These are phyloP conservation scores for silkworm (Bombyx mori) DNA, from an alignment of 1,140 invertebrate genomes.

Conservation along the genomic window DNA sequence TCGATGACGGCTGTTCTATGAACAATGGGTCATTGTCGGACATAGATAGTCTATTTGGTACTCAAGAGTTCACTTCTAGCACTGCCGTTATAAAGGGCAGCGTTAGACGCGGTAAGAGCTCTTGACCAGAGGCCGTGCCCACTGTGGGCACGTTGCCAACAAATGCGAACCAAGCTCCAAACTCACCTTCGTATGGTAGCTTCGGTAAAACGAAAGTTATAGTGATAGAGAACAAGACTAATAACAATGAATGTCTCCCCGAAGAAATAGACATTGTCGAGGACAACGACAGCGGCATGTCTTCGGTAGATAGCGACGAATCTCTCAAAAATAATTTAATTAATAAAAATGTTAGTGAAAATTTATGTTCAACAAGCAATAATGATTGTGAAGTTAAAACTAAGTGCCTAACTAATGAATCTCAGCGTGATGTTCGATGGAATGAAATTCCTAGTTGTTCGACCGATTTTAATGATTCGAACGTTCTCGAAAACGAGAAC, in stretches of 20 bases:
- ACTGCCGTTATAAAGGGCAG: slow-evolving; percentile 47
- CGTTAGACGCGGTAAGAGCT: slow-evolving; percentile 30
- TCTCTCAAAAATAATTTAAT: slow-evolving; percentile 36
- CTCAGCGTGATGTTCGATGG: slow-evolving; percentile 46
- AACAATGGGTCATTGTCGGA: slow-evolving; percentile 44
- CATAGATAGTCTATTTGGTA: slow-evolving; percentile 41
- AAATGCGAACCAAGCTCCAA: slow-evolving; percentile 19
- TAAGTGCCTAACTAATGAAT: slow-evolving; percentile 60
- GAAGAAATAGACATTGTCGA: slow-evolving; percentile 17
- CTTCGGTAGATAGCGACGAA: slow-evolving; percentile 59
- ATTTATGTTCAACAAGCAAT: slow-evolving; percentile 17
- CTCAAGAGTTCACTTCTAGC: slow-evolving; percentile 38
- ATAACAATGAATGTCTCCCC: slow-evolving; percentile 21
- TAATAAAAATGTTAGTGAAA: slow-evolving; percentile 28
- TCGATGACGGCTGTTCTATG: slow-evolving; percentile 53
- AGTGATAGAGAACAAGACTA: slow-evolving; percentile 25
- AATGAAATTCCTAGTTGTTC: slow-evolving; percentile 69
- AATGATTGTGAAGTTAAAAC: slow-evolving; percentile 29
- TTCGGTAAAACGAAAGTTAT: slow-evolving; percentile 46
- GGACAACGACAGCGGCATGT: slow-evolving; percentile 63
- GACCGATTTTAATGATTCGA: slow-evolving; percentile 43
- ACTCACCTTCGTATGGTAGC: slow-evolving; percentile 43
- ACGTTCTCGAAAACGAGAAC: slow-evolving; percentile 29
- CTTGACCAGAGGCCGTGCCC: slow-evolving; percentile 64
- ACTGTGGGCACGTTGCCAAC: slow-evolving; percentile 36